These are phyloP conservation scores for Pammene fasciana DNA, from an alignment of 2,888 invertebrate species.

Conservation along the genomic window DNA sequence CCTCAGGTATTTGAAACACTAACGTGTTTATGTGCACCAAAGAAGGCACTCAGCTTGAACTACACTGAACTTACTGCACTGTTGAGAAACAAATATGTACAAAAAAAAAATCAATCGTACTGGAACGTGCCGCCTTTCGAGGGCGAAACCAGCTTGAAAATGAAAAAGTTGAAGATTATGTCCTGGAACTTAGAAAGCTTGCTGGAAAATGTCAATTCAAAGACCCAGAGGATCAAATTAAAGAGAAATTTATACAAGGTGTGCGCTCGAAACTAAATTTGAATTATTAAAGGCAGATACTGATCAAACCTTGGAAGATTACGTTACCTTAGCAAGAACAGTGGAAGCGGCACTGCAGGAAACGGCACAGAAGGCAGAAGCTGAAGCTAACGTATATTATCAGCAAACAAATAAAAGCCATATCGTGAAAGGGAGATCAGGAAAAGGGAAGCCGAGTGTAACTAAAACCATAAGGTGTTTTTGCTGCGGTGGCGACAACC, in stretches of 20 bases:
- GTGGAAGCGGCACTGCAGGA: neutral
- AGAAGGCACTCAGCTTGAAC: neutral
- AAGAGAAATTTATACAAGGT: slow-evolving; percentile 44
- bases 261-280: slow-evolving; percentile 22
- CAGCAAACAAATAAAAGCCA: neutral
- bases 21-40: slow-evolving; percentile 4
- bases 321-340: neutral
- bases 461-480: neutral
- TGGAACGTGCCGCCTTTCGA: slow-evolving; percentile 31
- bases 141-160: slow-evolving; percentile 31
- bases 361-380: neutral
- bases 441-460: neutral
- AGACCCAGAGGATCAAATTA: slow-evolving; percentile 43
- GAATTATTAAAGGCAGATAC: neutral
- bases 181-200: slow-evolving; percentile 35
- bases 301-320: neutral
- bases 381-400: neutral
- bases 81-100: neutral
- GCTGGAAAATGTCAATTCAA: slow-evolving; percentile 41
- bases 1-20: slow-evolving; percentile 7
- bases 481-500: neutral
- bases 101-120: neutral
- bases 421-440: neutral
- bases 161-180: slow-evolving; percentile 41
- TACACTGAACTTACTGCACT: neutral